A percentile compares a stretch with the other conserved stretches of the same genome.
These are phyloP conservation scores for Parnassius orleans DNA, from an alignment of 2,888 invertebrate genomes.

Conservation along the genomic window DNA sequence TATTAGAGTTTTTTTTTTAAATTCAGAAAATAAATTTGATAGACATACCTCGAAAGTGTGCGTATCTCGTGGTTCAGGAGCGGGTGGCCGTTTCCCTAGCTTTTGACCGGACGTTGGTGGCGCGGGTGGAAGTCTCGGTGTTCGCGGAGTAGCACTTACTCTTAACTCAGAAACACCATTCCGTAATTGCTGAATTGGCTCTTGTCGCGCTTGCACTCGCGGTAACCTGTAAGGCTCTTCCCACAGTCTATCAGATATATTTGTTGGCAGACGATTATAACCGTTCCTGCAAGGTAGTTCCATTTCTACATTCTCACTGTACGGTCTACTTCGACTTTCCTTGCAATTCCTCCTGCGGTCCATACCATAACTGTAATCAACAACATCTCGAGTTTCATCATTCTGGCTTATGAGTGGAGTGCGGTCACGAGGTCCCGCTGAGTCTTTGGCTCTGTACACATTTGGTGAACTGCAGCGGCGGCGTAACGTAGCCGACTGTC, in stretches of 20 bases:
- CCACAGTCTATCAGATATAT: conserved; percentile 60
- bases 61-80: conserved; percentile 68
- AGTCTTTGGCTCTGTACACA: conserved; percentile 62
- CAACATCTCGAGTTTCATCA: conserved; percentile 67
- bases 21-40: too few species aligned
- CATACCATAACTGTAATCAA: conserved; percentile 60
- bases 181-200: conserved; percentile 64
- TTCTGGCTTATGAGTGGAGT: conserved; percentile 61
- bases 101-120: conserved; percentile 48
- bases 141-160: conserved; percentile 67
- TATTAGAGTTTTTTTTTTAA: too few species aligned
- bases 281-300: conserved; percentile 68
- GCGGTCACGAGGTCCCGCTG: conserved; percentile 52
- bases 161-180: conserved; percentile 69
- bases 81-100: conserved; percentile 55
- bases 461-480: conserved; percentile 74
- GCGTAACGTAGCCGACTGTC: conserved; percentile 60
- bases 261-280: conserved; percentile 57
- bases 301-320: conserved; percentile 72
- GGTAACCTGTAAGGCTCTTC: conserved; percentile 73
- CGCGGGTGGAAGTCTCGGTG: conserved; percentile 64
- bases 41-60: conserved; percentile 66
- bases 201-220: conserved; percentile 63
- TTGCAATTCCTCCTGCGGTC: conserved; percentile 59
- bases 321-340: conserved; percentile 63